Conservation (phyloP, 2,797 vertebrate genomes). For the Ibycter americanus region DNA sequence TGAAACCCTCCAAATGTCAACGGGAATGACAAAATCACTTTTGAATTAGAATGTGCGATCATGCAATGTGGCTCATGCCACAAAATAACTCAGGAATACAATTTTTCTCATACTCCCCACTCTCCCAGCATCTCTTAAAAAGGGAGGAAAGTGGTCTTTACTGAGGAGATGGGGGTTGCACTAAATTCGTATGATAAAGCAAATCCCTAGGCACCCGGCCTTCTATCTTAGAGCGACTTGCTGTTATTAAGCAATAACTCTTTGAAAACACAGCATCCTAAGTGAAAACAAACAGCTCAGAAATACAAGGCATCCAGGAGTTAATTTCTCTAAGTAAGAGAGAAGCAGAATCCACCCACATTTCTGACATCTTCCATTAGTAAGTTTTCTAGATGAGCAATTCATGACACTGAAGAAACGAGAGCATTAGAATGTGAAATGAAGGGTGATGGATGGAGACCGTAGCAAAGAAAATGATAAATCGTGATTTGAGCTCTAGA, state of each 20-base stretch:
- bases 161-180: not conserved
- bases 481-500: conserved; percentile 3
- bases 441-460: conserved; percentile 54
- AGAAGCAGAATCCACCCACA: conserved; percentile 10
- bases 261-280: not conserved
- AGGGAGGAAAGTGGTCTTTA: not conserved
- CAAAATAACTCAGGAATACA: not conserved
- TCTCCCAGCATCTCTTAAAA: not conserved
- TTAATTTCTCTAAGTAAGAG: conserved; percentile 39
- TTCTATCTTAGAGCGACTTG: not conserved
- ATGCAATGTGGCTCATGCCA: not conserved
- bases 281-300: conserved; percentile 4
- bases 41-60: not conserved
- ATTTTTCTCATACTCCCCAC: not conserved
- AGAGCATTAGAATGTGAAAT: conserved; percentile 62
- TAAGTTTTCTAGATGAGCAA: conserved; percentile 58
- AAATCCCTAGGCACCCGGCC: not conserved
- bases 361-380: conserved; percentile 56
- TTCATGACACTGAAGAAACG: conserved; percentile 41
- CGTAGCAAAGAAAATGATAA: conserved; percentile 24
- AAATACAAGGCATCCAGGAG: conserved; percentile 5
- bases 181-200: not conserved
- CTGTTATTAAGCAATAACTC: not conserved
- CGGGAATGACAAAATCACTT: not conserved
- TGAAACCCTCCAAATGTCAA: conserved; percentile 1